A percentile compares a stretch with the other conserved stretches of the same genome.
Conservation (phyloP, 2,113 vertebrate species). For the Rousettus leschenaultii region DNA sequence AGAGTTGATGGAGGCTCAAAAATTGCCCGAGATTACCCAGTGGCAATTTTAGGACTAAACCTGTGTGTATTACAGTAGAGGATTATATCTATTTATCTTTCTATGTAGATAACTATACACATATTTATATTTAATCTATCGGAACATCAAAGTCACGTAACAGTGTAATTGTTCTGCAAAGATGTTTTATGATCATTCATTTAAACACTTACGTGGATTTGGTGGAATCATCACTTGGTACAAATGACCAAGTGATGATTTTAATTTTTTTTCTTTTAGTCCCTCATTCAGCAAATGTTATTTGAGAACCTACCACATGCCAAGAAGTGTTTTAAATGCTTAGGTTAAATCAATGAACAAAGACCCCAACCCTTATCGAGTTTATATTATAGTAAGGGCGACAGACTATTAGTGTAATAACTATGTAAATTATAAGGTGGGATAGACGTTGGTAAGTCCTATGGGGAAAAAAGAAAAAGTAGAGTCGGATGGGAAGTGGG, state of each 20-base stretch:
- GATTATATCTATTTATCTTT: background rate
- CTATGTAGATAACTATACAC: background rate
- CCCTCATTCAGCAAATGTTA: background rate
- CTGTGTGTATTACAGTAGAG: background rate
- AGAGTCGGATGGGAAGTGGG: background rate
- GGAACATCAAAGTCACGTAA: background rate
- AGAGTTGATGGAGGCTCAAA: background rate
- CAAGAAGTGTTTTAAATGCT: background rate
- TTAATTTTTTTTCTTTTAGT: conserved; percentile 3
- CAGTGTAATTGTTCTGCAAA: background rate
- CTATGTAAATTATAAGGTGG: background rate
- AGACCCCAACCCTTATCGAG: background rate
- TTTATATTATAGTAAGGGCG: background rate
- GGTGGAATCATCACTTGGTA: background rate
- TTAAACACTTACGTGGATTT: background rate
- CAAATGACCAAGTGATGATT: background rate
- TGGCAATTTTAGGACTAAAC: background rate
- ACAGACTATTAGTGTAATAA: background rate
- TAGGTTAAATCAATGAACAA: background rate
- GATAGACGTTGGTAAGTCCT: background rate
- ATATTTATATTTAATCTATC: background rate
- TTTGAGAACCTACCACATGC: background rate
- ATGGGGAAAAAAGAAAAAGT: background rate
- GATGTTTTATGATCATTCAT: background rate
- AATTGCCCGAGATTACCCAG: background rate